A percentile compares a stretch with the other conserved stretches of the same genome.
Conservation (phyloP, 2,113 vertebrate genomes). For the Crotalus viridis region DNA sequence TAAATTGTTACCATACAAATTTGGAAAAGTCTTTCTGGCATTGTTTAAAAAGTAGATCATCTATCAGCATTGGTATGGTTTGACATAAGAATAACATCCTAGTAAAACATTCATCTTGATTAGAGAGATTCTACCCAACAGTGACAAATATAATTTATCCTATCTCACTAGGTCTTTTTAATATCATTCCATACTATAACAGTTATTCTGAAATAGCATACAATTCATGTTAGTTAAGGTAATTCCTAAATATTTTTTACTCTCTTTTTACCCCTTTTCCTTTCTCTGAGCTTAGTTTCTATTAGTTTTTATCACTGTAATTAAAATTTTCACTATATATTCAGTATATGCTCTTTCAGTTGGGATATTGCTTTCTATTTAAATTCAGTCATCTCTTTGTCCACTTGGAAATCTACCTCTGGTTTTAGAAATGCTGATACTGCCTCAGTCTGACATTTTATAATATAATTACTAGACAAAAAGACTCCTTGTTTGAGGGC, state of each 20-base stretch:
- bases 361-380: neutral
- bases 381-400: conserved; percentile 7
- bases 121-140: too few relatives aligned
- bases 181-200: neutral
- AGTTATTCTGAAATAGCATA: neutral
- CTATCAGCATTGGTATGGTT: too few relatives aligned
- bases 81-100: too few relatives aligned
- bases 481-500: conserved; percentile 46
- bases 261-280: neutral
- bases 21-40: too few relatives aligned
- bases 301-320: neutral
- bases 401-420: conserved; percentile 34
- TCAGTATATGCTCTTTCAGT: neutral
- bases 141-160: too few relatives aligned
- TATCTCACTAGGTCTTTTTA: too few relatives aligned
- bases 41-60: too few relatives aligned
- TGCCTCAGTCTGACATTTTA: conserved; percentile 57
- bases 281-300: neutral
- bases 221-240: too few relatives aligned
- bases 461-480: conserved; percentile 49
- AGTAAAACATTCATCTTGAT: too few relatives aligned
- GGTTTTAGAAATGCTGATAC: conserved; percentile 36
- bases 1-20: too few relatives aligned
- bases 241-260: neutral
- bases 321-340: neutral